phyloP scores from a whole-genome alignment of 1,140 invertebrate species.

The Dinoponera quadriceps region DNA sequence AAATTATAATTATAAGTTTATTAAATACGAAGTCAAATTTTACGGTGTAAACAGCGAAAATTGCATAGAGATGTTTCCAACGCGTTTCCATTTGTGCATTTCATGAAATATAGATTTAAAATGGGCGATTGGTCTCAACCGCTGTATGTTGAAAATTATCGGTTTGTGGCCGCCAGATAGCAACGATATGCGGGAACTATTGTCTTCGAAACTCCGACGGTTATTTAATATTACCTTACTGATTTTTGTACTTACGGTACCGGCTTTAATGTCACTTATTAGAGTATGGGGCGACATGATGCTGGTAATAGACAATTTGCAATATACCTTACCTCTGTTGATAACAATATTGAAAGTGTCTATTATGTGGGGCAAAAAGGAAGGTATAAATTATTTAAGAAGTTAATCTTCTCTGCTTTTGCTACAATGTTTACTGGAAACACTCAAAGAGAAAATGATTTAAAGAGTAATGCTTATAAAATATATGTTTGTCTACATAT shows the following conservation, averaged over 20 bases:
- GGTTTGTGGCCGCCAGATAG: neutral
- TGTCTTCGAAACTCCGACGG: neutral
- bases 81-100: neutral
- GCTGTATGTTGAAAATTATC: neutral
- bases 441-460: slow-evolving; percentile 16
- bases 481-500: too few relatives aligned
- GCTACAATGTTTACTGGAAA: neutral
- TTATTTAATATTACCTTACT: neutral
- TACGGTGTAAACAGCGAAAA: neutral
- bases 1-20: too few relatives aligned
- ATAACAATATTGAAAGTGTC: slow-evolving; percentile 23
- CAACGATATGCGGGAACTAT: neutral
- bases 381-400: slow-evolving; percentile 14
- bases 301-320: slow-evolving; percentile 35
- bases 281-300: slow-evolving; percentile 38
- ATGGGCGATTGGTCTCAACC: slow-evolving; percentile 29
- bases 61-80: neutral
- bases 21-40: neutral
- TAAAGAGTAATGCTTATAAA: neutral
- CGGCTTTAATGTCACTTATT: slow-evolving; percentile 3
- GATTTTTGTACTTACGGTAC: slow-evolving; percentile 28
- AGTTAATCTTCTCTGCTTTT: neutral
- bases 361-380: slow-evolving; percentile 17
- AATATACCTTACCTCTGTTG: slow-evolving; percentile 15
- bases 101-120: slow-evolving; percentile 17